phyloP scores from a whole-genome alignment of 1,140 invertebrate genomes.

The Charaxes varanes region DNA sequence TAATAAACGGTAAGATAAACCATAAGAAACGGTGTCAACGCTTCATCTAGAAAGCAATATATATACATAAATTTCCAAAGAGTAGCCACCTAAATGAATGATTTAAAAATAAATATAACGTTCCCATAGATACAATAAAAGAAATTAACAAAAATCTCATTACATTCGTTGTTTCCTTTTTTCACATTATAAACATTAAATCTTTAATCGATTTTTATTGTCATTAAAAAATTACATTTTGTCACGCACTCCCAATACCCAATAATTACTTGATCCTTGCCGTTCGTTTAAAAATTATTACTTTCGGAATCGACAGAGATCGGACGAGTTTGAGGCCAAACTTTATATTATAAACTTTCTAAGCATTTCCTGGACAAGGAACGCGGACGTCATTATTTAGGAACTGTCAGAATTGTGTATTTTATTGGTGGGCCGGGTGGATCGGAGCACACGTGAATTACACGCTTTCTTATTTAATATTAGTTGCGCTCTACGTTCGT shows the following conservation, averaged over 20 bases:
- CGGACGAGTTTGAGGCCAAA: slow-evolving; percentile 25
- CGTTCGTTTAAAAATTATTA: slow-evolving; percentile 18
- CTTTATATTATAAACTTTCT: slow-evolving; percentile 52
- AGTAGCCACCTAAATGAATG: no score
- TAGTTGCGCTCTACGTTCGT: slow-evolving; percentile 66
- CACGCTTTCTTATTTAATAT: slow-evolving; percentile 73
- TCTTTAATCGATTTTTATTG: no score
- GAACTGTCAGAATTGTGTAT: slow-evolving; percentile 71
- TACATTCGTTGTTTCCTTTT: no score
- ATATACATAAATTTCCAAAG: no score
- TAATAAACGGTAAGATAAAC: no score
- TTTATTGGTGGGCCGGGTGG: slow-evolving; percentile 54
- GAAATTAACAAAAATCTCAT: no score
- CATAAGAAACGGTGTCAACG: no score
- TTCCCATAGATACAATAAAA: no score
- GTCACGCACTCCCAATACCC: slow-evolving; percentile 15
- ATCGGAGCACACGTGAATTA: slow-evolving; percentile 65
- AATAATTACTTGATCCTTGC: slow-evolving; percentile 11
- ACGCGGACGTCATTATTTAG: slow-evolving; percentile 69
- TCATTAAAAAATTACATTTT: slow-evolving; percentile 25
- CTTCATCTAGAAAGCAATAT: no score
- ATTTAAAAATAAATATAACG: no score
- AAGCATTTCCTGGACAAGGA: slow-evolving; percentile 57
- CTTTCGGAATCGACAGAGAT: slow-evolving; percentile 19
- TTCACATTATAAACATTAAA: no score